Percentiles rank a stretch among this genome's conserved stretches.
Conservation (phyloP, 1,140 invertebrate genomes). For the Riptortus pedestris region DNA sequence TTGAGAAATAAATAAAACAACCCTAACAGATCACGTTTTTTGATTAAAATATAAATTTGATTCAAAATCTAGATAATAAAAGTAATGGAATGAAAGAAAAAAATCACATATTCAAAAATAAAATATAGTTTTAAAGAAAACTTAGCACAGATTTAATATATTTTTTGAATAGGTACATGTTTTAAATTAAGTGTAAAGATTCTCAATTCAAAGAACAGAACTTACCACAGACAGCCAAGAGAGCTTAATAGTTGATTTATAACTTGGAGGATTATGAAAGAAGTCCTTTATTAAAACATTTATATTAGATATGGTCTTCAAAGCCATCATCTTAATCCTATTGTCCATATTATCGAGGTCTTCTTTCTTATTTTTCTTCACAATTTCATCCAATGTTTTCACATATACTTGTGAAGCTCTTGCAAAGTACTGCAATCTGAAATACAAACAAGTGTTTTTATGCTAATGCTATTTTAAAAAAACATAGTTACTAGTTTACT, state of each 20-base stretch:
- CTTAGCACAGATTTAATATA: background rate
- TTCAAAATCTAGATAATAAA: too few relatives aligned
- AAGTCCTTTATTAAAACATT: slow-evolving; percentile 87
- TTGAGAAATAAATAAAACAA: too few relatives aligned
- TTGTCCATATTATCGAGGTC: slow-evolving; percentile 66
- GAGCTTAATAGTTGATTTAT: slow-evolving; percentile 72
- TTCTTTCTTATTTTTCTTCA: slow-evolving; percentile 62
- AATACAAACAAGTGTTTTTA: too few relatives aligned
- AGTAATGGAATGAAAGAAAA: too few relatives aligned
- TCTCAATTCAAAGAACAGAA: too few relatives aligned
- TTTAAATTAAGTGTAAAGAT: too few relatives aligned
- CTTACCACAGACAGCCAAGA: slow-evolving; percentile 69
- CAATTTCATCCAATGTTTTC: slow-evolving; percentile 75
- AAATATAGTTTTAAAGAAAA: background rate
- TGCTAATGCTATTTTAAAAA: too few relatives aligned
- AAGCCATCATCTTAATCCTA: slow-evolving; percentile 71
- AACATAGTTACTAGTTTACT: too few relatives aligned
- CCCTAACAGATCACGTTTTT: too few relatives aligned
- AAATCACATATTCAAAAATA: background rate
- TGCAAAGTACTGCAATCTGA: slow-evolving; percentile 79
- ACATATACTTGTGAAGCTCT: slow-evolving; percentile 85
- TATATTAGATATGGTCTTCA: slow-evolving; percentile 87
- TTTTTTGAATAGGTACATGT: too few relatives aligned
- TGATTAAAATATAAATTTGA: too few relatives aligned
- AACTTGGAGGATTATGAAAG: slow-evolving; percentile 86